Base-by-base conservation (phyloP, 2,888 invertebrate genomes). In the Amaurobius ferox region DNA sequence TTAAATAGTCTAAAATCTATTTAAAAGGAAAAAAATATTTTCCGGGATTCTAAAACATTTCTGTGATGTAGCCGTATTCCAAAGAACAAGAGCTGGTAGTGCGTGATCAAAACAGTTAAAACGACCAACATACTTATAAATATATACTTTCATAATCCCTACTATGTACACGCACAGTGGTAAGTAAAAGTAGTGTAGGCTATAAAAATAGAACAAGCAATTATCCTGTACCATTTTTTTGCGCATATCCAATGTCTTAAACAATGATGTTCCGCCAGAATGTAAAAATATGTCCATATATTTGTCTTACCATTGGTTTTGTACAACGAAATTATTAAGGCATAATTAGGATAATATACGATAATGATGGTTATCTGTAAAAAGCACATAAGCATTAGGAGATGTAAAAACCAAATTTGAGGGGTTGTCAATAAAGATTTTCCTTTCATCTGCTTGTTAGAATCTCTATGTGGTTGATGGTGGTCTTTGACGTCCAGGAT, bases 181-280 rank as follows among this genome's bases (percentile, higher is more conserved):
- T 44, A 44, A 16, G n/a, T 16, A 44, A 44, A 44, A 44, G 44
- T 13, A 44, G 16, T 16, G 6, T 16, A 44, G 44, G 6, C 44
- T 44, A 44, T 44, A 44, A 44, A 44, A 44, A 44, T 44, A 44
- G 44, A 44, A 44, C 44, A 44, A 16, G 44, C 16, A 44, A 44
- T 16, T 44, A 16, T 16, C n/a, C 2, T 44, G 44, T 44, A 9
- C 2, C n/a, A 9, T 16, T 44, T 44, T 35, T 44, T 44, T 44
- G 16, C 9, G 16, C 44, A 35, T 35, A 35, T 35, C 35, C 35
- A 9, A n/a, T 44, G 2, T 16, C 44, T 44, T 9, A 44, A 7
- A 44, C 16, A 16, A 44, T 7, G 9, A 44, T 2, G 9, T 16
- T 16, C 16, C 35, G 2, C 2, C 16, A 44, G 16, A 44, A 16